phyloP scores from a whole-genome alignment of 2,888 invertebrate species.

The Drosophila dives region DNA sequence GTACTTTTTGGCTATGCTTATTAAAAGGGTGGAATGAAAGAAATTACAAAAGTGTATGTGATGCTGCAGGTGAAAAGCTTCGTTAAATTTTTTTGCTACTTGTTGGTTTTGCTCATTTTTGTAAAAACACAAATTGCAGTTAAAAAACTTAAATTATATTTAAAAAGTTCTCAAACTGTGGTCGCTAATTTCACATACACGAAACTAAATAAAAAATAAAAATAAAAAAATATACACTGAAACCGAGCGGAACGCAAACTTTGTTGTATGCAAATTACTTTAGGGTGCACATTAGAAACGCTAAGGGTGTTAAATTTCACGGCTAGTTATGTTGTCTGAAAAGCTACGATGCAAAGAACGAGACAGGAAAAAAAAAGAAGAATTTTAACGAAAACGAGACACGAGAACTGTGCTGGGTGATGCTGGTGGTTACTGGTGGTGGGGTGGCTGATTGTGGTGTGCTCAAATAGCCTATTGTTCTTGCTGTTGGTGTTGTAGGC shows the following conservation, averaged over 20 bases:
- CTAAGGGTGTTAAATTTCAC: slow-evolving; percentile 67
- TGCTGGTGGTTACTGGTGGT: slow-evolving; percentile 4
- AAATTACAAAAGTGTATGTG: slow-evolving; percentile 35
- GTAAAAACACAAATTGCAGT: slow-evolving; percentile 42
- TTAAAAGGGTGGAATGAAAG: slow-evolving; percentile 25
- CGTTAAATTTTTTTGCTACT: slow-evolving; percentile 51
- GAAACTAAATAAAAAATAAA: slow-evolving; percentile 16
- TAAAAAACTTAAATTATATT: slow-evolving; percentile 45
- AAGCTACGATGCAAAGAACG: slow-evolving; percentile 56
- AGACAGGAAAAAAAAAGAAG: slow-evolving; percentile 22
- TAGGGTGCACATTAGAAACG: slow-evolving; percentile 64
- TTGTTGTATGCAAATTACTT: slow-evolving; percentile 72
- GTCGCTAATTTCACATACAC: slow-evolving; percentile 35
- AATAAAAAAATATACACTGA: slow-evolving; percentile 11
- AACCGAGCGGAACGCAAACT: slow-evolving; percentile 47
- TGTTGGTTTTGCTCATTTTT: slow-evolving; percentile 10
- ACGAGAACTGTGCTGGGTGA: slow-evolving; percentile 21
- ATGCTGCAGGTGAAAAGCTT: slow-evolving; percentile 69
- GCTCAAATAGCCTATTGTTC: slow-evolving; percentile 32
- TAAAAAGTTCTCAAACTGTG: slow-evolving; percentile 48
- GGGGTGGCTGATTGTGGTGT: slow-evolving; percentile 15
- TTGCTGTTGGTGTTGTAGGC: slow-evolving; percentile 21
- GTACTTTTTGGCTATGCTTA: slow-evolving; percentile 14
- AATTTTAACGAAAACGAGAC: slow-evolving; percentile 13
- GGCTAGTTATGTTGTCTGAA: slow-evolving; percentile 58